Evolutionary conservation across 2,888 invertebrate genomes (phyloP), one percentile per base, ranked within the genome.

Genomic region (Diarsia rubi): DNA sequence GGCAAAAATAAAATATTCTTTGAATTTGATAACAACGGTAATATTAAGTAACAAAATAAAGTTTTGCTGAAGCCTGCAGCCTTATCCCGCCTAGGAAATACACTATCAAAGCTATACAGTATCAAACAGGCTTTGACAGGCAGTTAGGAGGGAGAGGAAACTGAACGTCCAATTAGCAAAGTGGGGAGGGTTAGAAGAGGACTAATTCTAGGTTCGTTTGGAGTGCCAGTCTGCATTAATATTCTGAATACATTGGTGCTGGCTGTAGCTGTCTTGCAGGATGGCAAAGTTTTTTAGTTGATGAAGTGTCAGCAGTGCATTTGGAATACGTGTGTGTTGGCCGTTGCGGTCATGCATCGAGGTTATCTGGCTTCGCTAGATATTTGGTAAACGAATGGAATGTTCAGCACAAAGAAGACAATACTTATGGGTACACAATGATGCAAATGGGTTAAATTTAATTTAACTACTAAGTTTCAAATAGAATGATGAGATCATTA

Each of bases 161-260:
- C 70, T 62, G 59, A 52, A 47, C 71, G 65, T 81, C 81, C 81
- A 82, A 82, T 82, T 82, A 82, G 81, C 75, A 54, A 52, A 60
- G 47, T 42, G 62, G 57, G 44, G 65, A 69, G 68, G 79, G 64
- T 62, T 74, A 68, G 81, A 73, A 79, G 69, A 83, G 68, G 54
- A 62, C 84, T 83, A 71, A 83, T 72, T 67, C 72, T 37, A 59
- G 68, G 69, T 75, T 83, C 75, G 71, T 71, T 83, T 54, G 63
- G 44, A 75, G 69, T 37, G 64, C 69, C n/a, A 42, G 73, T 2
- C n/a, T n/a, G 47, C 66, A 78, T 78, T 85, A 59, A 71, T 78
- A 78, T 78, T 81, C 77, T 70, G 85, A 78, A 72, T 82, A 77
- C 81, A 80, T 83, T 83, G 64, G 27, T 59, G n/a, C 31, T 27